Evolutionary conservation across 1,140 invertebrate genomes (phyloP), one percentile per base, ranked within the genome.

Genomic region (Drosophila pseudoobscura): DNA sequence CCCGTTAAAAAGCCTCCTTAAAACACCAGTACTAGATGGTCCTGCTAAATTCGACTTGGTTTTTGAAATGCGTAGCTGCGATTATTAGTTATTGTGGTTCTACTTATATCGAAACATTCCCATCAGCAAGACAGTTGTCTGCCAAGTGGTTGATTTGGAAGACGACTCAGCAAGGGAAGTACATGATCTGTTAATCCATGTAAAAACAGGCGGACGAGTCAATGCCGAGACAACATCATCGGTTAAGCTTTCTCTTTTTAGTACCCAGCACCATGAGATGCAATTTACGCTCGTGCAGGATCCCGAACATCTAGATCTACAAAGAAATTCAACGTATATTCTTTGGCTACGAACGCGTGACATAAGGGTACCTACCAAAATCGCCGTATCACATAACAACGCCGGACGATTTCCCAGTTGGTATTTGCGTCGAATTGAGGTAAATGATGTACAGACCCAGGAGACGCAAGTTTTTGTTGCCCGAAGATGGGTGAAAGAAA

Each of bases 401-500:
- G 26, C n/a, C 1, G 80, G 80, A 15, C 55, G 80, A 0, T 80
- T 62, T 66, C 80, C 80, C 2, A 74, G 44, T 17, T 84, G 80
- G 80, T 84, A 24, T 31, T 6, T 84, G 20, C 26, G 47, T 0
- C 24, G 64, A 22, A 52, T 84, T 20, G 73, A 76, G 11, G 6
- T 84, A 2, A 35, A 29, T 13, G 80, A 84, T n/a, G 6, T 85
- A 0, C 68, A 84, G 22, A 56, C 58, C 6, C 35, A 56, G 0
- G 4, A 74, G 8, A 51, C 47, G 17, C 80, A 84, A 43, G n/a
- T 74, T 0, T 84, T 84, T 6, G 1, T 69, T 0, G 60, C 68
- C 0, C 26, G 13, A 0, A 26, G 55, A 15, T 84, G 80, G 80
- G 22, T 84, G 7, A 59, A n/a, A 1, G 0, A 49, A 0, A 69